These are phyloP conservation scores for Subanguina moxae DNA, from an alignment of 1,140 invertebrate genomes.

Conservation along the genomic window DNA sequence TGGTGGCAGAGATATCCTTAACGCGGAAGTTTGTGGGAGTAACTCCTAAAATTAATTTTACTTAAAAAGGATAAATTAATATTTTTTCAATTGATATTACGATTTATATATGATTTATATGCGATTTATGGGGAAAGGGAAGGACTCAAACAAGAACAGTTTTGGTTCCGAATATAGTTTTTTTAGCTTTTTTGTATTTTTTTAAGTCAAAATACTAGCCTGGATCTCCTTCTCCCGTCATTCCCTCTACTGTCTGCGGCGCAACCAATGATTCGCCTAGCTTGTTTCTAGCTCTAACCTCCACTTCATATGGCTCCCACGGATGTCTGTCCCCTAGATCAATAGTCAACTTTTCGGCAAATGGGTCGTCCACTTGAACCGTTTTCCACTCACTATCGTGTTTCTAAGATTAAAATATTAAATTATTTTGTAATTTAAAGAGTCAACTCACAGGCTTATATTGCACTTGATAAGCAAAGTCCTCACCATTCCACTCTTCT, in stretches of 20 bases:
- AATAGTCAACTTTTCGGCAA: conserved; percentile 48
- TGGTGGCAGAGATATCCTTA: conserved; percentile 38
- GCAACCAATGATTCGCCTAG: conserved; percentile 78
- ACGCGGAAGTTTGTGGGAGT: conserved; percentile 49
- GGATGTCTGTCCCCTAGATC: conserved; percentile 49
- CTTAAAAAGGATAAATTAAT: too few relatives aligned
- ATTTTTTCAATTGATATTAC: too few relatives aligned
- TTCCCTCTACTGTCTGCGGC: conserved; percentile 78
- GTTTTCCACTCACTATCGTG: conserved; percentile 43
- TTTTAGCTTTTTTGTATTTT: too few relatives aligned
- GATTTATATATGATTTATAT: too few relatives aligned
- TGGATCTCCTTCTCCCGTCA: conserved; percentile 56
- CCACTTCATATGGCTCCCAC: conserved; percentile 52
- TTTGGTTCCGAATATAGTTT: too few relatives aligned
- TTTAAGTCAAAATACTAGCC: too few relatives aligned
- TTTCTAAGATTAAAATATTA: conserved; percentile 2
- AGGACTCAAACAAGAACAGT: too few relatives aligned
- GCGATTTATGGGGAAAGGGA: too few relatives aligned
- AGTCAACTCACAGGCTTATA: conserved; percentile 31
- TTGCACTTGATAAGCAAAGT: conserved; percentile 51
- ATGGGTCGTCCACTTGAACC: conserved; percentile 50
- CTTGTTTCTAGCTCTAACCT: conserved; percentile 74
- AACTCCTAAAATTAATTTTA: conserved; percentile 27
- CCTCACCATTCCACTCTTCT: conserved; percentile 57
- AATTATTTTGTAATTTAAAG: not conserved